Base-by-base conservation (phyloP, 2,113 vertebrate species). In the Paradoxurus hermaphroditus region DNA sequence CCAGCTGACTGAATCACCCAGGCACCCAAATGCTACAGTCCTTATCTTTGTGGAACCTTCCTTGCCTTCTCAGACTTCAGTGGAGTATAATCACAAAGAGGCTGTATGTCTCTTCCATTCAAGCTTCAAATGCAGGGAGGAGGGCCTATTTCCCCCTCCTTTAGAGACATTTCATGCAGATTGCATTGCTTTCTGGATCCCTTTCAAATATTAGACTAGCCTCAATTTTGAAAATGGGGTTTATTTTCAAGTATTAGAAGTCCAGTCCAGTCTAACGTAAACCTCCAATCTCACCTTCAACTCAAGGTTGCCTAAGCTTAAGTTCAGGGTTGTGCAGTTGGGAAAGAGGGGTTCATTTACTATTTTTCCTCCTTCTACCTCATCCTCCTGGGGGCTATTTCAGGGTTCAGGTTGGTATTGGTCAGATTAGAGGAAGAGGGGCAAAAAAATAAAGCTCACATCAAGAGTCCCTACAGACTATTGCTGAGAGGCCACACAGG, bases 341-440 rank as follows among this genome's bases (percentile, higher is more conserved):
- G 34, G 39, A 63, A 70, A 29, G 34, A 95, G 31, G 31, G 23
- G 2, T 56, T 88, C 36, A 36, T 70, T 13, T 41, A 8, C 4
- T 27, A 4, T 36, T 34, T 51, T 36, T 31, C 29, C 49, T 89
- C 7, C 6, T 8, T 81, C n/a, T 34, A 34, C 13, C 41, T 96
- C 25, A 29, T 79, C 29, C 91, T 53, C 39, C 11, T 79, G 51
- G 27, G 92, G 72, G 29, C 67, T 96, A 3, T 90, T 90, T 19
- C 34, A 87, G 14, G 56, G 27, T 86, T 36, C 15, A 65, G 44
- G 51, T 62, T 78, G 53, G 21, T 53, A n/a, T 68, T 79, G 63
- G 46, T 95, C 34, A 95, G 39, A 92, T 90, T 79, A 92, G 83
- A 89, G 25, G 51, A 90, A 92, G 46, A 86, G 31, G n/a, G 39